Evolutionary conservation across 2,113 vertebrate genomes (phyloP), one percentile per base, ranked within the genome.

Genomic region (Condylura cristata): DNA sequence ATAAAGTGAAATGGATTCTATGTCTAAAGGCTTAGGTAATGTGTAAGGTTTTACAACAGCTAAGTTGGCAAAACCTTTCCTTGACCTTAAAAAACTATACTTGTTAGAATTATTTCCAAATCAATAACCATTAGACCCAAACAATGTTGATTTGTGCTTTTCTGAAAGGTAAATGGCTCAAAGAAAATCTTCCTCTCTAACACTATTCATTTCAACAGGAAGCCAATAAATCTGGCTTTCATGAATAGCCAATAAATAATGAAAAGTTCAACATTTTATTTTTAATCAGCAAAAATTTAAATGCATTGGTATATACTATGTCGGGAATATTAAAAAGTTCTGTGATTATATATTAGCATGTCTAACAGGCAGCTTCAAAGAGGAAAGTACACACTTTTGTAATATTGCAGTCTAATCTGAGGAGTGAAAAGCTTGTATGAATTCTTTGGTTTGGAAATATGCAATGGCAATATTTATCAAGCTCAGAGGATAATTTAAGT

Each of bases 101-200:
- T 82, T 91, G 79, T 93, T 96, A 97, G 87, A 98, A 94, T 97
- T 86, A 97, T 97, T 97, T 97, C 92, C 82, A 93, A 97, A 94
- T 96, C 96, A 96, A 95, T 96, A 97, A 96, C 94, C 97, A 97
- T 95, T 96, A 97, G 93, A 93, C 65, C 96, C 87, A 98, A 97
- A 97, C 44, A 76, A 94, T 96, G 93, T 95, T 96, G 96, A 98
- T 98, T 97, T 97, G 90, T 97, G 94, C 51, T 90, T 97, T 96
- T 96, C 51, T 96, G 93, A 98, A 97, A 97, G 96, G 95, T 91
- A 97, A 97, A 97, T 96, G 89, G 79, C 86, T 96, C 74, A 93
- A 93, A 97, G 80, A 95, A 98, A 98, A 96, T 51, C 63, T 96
- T 90, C 80, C 39, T 93, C 82, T 94, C 91, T 66, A 94, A 94